These are phyloP conservation scores for Petrolisthes manimaculis DNA, from an alignment of 2,888 invertebrate species.

Conservation along the genomic window DNA sequence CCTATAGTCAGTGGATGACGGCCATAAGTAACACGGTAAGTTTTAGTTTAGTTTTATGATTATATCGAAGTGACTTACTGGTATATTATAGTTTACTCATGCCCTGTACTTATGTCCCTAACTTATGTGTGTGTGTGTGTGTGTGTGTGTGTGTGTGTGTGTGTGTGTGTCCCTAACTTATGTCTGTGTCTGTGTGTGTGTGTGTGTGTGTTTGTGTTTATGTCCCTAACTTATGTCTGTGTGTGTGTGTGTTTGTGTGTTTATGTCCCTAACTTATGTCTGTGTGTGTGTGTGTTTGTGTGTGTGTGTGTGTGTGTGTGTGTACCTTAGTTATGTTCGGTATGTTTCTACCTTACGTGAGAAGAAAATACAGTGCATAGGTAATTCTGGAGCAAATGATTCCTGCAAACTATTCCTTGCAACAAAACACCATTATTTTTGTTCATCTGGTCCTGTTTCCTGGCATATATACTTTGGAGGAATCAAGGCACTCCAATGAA, in stretches of 20 bases:
- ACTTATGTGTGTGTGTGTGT: not conserved
- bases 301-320: not conserved
- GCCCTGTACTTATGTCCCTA: not conserved
- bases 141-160: not conserved
- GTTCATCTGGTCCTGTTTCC: too few species aligned
- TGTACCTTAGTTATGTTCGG: too few species aligned
- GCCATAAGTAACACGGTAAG: slow-evolving; percentile 55
- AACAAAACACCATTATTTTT: too few species aligned
- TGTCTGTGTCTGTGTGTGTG: not conserved
- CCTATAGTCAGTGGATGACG: slow-evolving; percentile 53
- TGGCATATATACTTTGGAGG: too few species aligned
- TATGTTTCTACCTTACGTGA: too few species aligned
- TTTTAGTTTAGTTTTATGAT: not conserved
- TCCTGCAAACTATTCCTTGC: too few species aligned
- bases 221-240: not conserved
- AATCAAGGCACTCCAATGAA: too few species aligned
- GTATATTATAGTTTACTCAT: not conserved
- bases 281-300: not conserved
- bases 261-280: not conserved
- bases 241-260: too few species aligned
- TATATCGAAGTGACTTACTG: too few species aligned
- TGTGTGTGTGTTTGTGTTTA: slow-evolving; percentile 1
- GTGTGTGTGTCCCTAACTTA: not conserved
- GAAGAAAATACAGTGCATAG: too few species aligned
- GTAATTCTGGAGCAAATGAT: too few species aligned